Evolutionary conservation across 2,113 vertebrate species (phyloP), one percentile per base, ranked within the genome.

Genomic region (Hemiprocne comata): DNA sequence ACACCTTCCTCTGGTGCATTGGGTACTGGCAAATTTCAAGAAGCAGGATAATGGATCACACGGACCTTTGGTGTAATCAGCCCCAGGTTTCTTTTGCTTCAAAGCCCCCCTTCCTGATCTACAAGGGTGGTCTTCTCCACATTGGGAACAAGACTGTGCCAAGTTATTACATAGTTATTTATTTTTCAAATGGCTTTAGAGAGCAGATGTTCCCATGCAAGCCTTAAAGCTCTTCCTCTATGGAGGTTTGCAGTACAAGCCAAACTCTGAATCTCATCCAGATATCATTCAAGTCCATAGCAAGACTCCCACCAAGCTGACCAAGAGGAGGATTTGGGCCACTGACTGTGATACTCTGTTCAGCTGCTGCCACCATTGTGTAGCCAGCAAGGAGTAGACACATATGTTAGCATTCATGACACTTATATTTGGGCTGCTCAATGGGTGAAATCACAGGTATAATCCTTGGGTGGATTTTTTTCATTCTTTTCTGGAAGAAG

Each of bases 41-140:
- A 64, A 77, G 28, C 28, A 78, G 28, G n/a, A 40, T 33, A 94
- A 88, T 21, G 26, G 57, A 86, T 69, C 54, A 90, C 55, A 64
- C 24, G 46, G 53, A 57, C 18, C 33, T 67, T 92, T 69, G 60
- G 5, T 86, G 78, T 87, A 90, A 93, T 75, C 73, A 80, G 26
- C 65, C n/a, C 53, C 83, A 55, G 38, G 26, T 60, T 95, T 60
- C 60, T 77, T 94, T 75, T 75, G 16, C 50, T 93, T 92, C 73
- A 16, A 55, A 48, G 17, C 57, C 17, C 20, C 48, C 57, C 25
- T 86, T 95, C 82, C 79, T 75, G 36, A 67, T 90, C 93, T 85
- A 69, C 88, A 82, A 57, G 93, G 88, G 95, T 96, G 94, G 93
- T 94, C 93, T 89, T 66, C 60, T 81, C 75, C 64, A 65, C 66